Evolutionary conservation across 2,888 invertebrate genomes (phyloP).

Genomic region (Catocala nupta): DNA sequence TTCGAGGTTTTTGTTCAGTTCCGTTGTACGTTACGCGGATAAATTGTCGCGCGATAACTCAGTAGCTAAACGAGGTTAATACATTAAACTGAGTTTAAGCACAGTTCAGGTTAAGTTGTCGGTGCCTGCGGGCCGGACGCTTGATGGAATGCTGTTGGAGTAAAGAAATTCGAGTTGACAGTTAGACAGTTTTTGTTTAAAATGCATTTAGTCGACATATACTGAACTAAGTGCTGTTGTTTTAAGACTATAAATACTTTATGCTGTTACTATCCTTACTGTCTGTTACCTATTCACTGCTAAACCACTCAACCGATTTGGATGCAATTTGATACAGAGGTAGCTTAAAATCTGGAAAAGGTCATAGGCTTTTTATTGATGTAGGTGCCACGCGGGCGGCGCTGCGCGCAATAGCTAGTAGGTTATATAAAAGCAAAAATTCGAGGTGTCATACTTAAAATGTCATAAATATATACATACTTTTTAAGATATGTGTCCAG

Average conservation of each 20-base stretch:
- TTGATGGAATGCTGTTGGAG: constrained; percentile 58
- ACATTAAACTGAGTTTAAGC: constrained; percentile 81
- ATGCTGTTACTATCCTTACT: no score
- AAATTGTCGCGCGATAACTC: constrained; percentile 82
- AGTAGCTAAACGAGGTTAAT: constrained; percentile 79
- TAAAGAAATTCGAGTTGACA: constrained; percentile 55
- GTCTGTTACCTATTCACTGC: no score
- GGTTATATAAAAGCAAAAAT: no score
- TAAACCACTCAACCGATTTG: no score
- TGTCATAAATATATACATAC: no score
- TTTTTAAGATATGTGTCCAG: no score
- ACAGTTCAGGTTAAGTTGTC: constrained; percentile 64
- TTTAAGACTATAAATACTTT: not conserved
- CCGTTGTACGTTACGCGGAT: constrained; percentile 63
- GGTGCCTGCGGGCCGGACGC: constrained; percentile 58
- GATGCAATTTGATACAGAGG: no score
- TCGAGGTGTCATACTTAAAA: no score
- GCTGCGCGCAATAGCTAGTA: no score
- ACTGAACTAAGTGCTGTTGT: constrained; percentile 7
- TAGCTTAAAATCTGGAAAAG: no score
- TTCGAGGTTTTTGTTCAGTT: constrained; percentile 71
- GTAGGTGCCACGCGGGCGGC: no score
- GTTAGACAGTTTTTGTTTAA: constrained; percentile 37
- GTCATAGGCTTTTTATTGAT: no score
- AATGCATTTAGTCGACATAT: constrained; percentile 26